Evolutionary conservation across 2,888 invertebrate genomes (phyloP).

Genomic region (Eustalomyia histrio): DNA sequence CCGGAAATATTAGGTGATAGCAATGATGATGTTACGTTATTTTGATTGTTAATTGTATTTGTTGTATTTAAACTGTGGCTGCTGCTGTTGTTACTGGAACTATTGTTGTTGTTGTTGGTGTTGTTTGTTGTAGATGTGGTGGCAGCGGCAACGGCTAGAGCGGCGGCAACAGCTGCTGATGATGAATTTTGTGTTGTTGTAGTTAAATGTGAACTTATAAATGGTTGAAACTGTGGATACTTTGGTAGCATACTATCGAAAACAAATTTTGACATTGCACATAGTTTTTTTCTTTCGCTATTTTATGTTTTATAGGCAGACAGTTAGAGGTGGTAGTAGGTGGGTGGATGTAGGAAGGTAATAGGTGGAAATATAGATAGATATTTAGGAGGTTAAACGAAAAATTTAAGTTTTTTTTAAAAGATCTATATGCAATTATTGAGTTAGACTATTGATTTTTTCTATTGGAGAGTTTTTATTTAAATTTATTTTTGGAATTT

Average conservation of each 20-base stretch:
- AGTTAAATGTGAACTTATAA: slow-evolving; percentile 80
- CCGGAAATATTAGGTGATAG: slow-evolving; percentile 70
- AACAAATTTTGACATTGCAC: slow-evolving; percentile 98
- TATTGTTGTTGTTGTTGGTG: slow-evolving; percentile 79
- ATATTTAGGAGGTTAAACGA: slow-evolving; percentile 34
- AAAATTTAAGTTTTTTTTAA: background rate
- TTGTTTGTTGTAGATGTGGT: slow-evolving; percentile 72
- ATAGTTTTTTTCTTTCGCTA: slow-evolving; percentile 74
- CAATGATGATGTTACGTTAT: slow-evolving; percentile 68
- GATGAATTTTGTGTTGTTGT: slow-evolving; percentile 81
- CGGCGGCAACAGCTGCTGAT: slow-evolving; percentile 86
- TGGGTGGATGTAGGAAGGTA: slow-evolving; percentile 13
- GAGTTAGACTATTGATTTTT: background rate
- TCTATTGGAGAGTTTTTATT: background rate
- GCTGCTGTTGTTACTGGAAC: slow-evolving; percentile 65
- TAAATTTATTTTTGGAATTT: background rate
- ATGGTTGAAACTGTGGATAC: slow-evolving; percentile 88
- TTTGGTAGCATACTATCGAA: slow-evolving; percentile 98
- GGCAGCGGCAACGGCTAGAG: slow-evolving; percentile 77
- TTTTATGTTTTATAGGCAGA: slow-evolving; percentile 34
- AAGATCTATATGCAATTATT: background rate
- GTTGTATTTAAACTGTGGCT: slow-evolving; percentile 45
- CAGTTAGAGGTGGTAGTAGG: slow-evolving; percentile 10
- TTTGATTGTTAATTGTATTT: slow-evolving; percentile 43
- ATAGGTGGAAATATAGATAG: slow-evolving; percentile 51